Conservation (phyloP, 2,888 invertebrate genomes). For the Toxonevra muliebris region DNA sequence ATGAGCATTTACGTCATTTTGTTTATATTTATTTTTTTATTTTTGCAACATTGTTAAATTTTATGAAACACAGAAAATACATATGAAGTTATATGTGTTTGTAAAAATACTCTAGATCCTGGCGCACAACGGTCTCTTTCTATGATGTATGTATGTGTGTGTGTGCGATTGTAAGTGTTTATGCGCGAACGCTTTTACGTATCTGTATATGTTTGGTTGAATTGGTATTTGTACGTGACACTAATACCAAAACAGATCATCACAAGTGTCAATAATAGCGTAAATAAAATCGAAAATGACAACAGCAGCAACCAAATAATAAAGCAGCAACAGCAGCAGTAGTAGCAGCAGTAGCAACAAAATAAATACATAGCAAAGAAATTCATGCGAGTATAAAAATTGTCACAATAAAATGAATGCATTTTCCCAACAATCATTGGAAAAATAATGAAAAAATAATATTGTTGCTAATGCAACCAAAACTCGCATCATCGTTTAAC, state of each 20-base stretch:
- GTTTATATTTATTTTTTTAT: no score
- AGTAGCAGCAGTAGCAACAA: neutral
- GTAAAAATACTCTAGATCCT: no score
- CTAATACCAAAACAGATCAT: neutral
- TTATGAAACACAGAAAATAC: no score
- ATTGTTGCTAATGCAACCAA: neutral
- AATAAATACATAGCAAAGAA: neutral
- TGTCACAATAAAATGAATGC: neutral
- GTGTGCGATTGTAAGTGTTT: no score
- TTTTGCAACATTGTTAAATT: no score
- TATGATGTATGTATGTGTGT: no score
- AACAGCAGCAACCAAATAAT: neutral
- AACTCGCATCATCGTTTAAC: neutral
- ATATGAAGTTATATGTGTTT: no score
- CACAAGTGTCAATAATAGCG: constrained; percentile 9
- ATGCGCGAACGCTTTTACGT: neutral
- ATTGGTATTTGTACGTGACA: neutral
- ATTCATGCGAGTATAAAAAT: neutral
- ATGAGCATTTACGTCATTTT: no score
- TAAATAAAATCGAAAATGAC: neutral
- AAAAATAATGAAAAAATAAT: neutral
- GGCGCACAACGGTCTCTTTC: no score
- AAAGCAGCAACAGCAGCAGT: neutral
- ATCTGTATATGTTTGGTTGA: neutral
- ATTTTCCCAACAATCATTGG: no score